Conservation (phyloP, 2,113 vertebrate genomes). For the Apaloderma vittatum region DNA sequence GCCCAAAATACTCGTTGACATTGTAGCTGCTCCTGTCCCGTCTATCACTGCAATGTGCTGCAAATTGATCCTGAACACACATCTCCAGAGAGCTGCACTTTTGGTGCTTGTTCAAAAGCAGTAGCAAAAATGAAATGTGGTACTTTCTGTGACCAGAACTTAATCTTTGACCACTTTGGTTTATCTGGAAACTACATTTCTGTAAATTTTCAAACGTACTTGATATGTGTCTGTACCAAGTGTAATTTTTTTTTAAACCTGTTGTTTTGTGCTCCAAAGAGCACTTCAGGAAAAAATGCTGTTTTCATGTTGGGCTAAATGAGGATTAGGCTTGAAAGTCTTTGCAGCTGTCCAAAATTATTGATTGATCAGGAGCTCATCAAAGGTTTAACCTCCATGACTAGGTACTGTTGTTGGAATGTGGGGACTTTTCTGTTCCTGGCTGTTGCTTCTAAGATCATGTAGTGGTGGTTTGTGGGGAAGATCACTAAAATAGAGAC, state of each 20-base stretch:
- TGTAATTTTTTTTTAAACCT: not conserved
- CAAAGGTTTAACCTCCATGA: not conserved
- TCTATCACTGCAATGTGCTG: not conserved
- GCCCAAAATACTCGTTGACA: not conserved
- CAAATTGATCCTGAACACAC: slow-evolving; percentile 11
- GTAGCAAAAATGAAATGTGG: not conserved
- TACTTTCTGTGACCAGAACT: not conserved
- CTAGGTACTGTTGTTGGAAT: not conserved
- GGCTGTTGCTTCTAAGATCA: fast-evolving
- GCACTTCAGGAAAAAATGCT: not conserved
- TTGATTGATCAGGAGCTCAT: not conserved
- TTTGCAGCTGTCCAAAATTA: not conserved
- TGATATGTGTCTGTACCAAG: not conserved
- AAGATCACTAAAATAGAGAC: not conserved
- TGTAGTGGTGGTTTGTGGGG: not conserved
- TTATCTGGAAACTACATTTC: not conserved
- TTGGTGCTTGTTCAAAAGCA: not conserved
- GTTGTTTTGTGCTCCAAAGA: not conserved
- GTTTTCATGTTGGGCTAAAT: not conserved
- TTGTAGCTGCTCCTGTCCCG: not conserved
- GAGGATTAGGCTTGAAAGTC: not conserved
- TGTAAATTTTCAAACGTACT: not conserved
- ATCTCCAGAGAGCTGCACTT: not conserved
- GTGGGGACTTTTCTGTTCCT: not conserved
- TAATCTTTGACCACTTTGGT: not conserved